These are phyloP conservation scores for Pachypeltis micranthus DNA, from an alignment of 1,140 invertebrate species.

Conservation along the genomic window DNA sequence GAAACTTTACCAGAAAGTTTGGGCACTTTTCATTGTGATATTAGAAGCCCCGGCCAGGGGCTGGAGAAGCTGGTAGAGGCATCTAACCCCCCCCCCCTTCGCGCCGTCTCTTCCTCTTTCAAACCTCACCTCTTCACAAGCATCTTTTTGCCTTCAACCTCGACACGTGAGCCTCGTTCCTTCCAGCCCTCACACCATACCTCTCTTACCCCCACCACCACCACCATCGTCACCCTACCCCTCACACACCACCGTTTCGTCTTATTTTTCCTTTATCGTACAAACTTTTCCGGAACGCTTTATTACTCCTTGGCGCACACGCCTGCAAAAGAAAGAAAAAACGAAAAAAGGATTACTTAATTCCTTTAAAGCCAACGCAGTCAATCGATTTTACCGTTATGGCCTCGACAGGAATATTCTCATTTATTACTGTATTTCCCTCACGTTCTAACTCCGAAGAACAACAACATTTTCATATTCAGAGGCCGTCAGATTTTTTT, in stretches of 20 bases:
- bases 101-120: background rate
- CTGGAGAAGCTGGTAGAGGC: background rate
- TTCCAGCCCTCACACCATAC: no score
- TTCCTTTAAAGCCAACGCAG: no score
- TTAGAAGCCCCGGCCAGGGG: background rate
- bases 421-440: no score
- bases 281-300: background rate
- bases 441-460: no score
- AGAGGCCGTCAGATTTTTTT: no score
- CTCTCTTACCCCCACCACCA: no score
- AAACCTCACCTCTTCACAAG: background rate
- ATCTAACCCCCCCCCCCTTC: background rate
- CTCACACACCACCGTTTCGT: background rate
- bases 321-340: background rate
- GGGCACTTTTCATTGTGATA: constrained; percentile 14
- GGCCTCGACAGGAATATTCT: no score
- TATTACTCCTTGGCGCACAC: constrained; percentile 1
- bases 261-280: background rate
- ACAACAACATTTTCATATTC: no score
- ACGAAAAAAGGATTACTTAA: no score
- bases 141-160: background rate
- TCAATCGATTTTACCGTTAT: no score
- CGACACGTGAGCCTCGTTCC: constrained; percentile 2
- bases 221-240: no score
- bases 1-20: constrained; percentile 10